Conservation (phyloP, 2,113 vertebrate species). For the Neotoma lepida region DNA sequence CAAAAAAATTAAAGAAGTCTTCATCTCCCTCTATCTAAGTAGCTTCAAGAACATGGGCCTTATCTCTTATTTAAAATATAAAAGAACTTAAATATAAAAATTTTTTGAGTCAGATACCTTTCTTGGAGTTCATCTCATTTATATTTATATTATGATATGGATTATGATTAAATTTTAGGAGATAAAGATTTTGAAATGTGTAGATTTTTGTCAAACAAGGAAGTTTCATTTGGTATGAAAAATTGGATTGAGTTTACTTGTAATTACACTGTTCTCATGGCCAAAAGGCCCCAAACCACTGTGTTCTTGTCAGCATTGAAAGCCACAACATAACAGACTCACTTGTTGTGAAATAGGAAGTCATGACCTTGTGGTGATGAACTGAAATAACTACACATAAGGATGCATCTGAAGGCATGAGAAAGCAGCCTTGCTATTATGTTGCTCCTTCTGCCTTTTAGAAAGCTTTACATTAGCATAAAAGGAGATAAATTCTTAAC, state of each 20-base stretch:
- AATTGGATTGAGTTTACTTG: slow-evolving; percentile 45
- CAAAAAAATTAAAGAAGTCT: neutral
- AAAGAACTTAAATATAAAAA: neutral
- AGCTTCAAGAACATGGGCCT: neutral
- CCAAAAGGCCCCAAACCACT: slow-evolving; percentile 57
- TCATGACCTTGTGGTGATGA: slow-evolving; percentile 44
- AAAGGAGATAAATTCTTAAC: slow-evolving; percentile 23
- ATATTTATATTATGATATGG: slow-evolving; percentile 26
- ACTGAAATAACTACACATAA: slow-evolving; percentile 58
- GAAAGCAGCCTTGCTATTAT: neutral
- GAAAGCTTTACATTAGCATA: neutral
- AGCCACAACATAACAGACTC: slow-evolving; percentile 67
- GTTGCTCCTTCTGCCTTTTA: neutral
- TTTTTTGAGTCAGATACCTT: neutral
- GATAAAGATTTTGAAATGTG: neutral
- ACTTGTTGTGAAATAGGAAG: slow-evolving; percentile 74
- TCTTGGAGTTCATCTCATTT: neutral
- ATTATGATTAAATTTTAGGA: neutral
- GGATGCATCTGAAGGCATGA: slow-evolving; percentile 1
- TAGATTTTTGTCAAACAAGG: neutral
- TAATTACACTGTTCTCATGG: neutral
- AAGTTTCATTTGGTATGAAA: slow-evolving; percentile 42
- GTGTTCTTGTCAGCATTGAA: slow-evolving; percentile 56
- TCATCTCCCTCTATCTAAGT: neutral
- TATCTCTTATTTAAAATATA: neutral